Base-by-base conservation (phyloP, 1,140 invertebrate genomes). In the Drosophila seguyi region DNA sequence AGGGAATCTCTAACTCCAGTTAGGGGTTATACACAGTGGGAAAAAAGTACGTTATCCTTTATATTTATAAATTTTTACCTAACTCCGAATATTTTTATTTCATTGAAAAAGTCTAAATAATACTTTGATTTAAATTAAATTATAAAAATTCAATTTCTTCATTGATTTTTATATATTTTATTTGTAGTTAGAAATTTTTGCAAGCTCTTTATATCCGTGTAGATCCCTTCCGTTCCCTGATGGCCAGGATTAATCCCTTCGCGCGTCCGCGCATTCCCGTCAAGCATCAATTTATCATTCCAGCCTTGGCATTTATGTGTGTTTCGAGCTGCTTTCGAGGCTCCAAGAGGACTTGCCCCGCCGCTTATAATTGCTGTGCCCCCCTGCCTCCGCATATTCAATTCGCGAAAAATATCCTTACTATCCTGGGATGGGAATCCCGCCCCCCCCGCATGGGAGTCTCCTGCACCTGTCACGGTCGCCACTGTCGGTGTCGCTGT, bases 261-360 rank as follows among this genome's bases (percentile, higher is more conserved):
- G 66, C 69, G 69, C 47, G 44, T 73, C 65, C 50, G 48, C 50
- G 50, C 50, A 71, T 72, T 72, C 67, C 44, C 36, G 62, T 68
- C 61, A 67, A 67, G 66, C 69, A 18, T 59, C 66, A 72, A 85
- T 87, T 86, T 87, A 73, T 87, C 79, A 87, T 75, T 63, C 58
- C 50, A 42, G 53, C 18, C 47, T n/a, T 74, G 44, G 58, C 53
- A 83, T 61, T 73, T 81, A 69, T 81, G 62, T 77, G 73, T 67
- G 73, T 45, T 48, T 45, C 20, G 55, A 63, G 61, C 47, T 57
- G 22, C 39, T 48, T 57, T 50, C 48, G 27, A 34, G 44, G 45
- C 20, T 22, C 31, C 31, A 16, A 36, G n/a, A 22, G 20, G 31
- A 34, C 22, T 36, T 13, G 5, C 36, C 29, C n/a, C n/a, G 29